Evolutionary conservation across 2,113 vertebrate species (phyloP).

Genomic region (Montifringilla adamsi): DNA sequence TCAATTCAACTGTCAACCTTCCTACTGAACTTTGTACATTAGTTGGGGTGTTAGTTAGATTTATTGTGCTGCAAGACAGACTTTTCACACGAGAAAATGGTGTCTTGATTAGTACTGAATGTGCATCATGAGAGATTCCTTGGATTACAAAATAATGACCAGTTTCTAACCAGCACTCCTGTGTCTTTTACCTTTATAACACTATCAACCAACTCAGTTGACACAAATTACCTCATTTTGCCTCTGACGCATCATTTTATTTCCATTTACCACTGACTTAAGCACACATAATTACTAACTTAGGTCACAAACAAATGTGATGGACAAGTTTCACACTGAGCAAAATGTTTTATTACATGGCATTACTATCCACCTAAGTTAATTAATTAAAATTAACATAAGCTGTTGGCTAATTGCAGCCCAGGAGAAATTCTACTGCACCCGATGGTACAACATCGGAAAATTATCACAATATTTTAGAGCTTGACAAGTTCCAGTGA

Average conservation of each 20-base stretch:
- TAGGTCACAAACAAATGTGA: conserved; percentile 69
- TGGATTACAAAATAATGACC: conserved; percentile 65
- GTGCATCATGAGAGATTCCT: conserved; percentile 51
- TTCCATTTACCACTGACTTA: conserved; percentile 65
- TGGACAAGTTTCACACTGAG: conserved; percentile 55
- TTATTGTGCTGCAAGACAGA: conserved; percentile 24
- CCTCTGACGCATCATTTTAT: conserved; percentile 58
- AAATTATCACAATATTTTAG: conserved; percentile 67
- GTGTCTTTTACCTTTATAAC: conserved; percentile 63
- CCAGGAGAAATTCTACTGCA: conserved; percentile 68
- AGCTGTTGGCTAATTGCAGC: conserved; percentile 68
- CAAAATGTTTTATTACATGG: conserved; percentile 61
- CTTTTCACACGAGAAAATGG: background rate
- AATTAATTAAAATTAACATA: conserved; percentile 71
- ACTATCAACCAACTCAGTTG: conserved; percentile 55
- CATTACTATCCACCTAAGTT: conserved; percentile 52
- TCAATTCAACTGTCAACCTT: conserved; percentile 23
- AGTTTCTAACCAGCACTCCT: conserved; percentile 50
- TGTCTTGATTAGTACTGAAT: conserved; percentile 56
- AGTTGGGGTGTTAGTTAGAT: conserved; percentile 11
- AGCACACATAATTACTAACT: conserved; percentile 65
- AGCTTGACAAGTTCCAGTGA: conserved; percentile 58
- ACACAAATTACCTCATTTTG: conserved; percentile 62
- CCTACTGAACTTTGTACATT: background rate
- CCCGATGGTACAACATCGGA: conserved; percentile 40